Conservation (phyloP, 2,113 vertebrate species). For the Catharus bicknelli region DNA sequence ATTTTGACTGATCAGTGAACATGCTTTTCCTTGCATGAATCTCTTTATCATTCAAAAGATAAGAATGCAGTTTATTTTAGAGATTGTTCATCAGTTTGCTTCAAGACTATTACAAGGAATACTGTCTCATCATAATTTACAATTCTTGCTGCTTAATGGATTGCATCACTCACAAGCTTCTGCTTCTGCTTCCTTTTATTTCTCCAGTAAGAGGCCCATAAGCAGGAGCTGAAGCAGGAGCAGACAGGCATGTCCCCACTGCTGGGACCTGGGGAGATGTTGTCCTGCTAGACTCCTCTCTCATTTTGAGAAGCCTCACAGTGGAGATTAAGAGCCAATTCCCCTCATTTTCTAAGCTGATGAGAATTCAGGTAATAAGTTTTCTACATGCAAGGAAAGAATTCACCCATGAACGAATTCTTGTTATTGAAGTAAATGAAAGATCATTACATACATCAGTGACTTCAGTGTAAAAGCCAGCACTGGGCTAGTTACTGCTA, state of each 20-base stretch:
- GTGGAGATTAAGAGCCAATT: neutral
- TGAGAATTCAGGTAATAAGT: constrained; percentile 8
- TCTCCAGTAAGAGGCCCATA: neutral
- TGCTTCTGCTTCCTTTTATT: constrained; percentile 1
- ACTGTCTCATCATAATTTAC: neutral
- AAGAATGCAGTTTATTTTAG: constrained; percentile 17
- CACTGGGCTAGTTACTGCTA: neutral
- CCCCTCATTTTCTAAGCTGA: neutral
- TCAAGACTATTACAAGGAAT: neutral
- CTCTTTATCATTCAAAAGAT: neutral
- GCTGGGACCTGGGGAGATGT: neutral
- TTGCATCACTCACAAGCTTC: neutral
- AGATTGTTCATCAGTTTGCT: neutral
- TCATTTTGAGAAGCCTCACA: neutral
- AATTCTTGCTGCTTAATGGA: constrained; percentile 19
- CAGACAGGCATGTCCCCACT: neutral
- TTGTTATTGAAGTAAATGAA: constrained; percentile 24
- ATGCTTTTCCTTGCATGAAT: neutral
- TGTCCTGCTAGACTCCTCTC: neutral
- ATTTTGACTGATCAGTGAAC: neutral
- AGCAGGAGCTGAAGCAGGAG: neutral
- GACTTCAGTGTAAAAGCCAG: neutral
- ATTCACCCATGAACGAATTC: neutral
- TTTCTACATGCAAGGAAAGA: neutral
- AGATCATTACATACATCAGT: neutral